A percentile compares a stretch with the other conserved stretches of the same genome.
Evolutionary conservation across 2,888 invertebrate species (phyloP).

Genomic region (Melangyna quadrimaculata): DNA sequence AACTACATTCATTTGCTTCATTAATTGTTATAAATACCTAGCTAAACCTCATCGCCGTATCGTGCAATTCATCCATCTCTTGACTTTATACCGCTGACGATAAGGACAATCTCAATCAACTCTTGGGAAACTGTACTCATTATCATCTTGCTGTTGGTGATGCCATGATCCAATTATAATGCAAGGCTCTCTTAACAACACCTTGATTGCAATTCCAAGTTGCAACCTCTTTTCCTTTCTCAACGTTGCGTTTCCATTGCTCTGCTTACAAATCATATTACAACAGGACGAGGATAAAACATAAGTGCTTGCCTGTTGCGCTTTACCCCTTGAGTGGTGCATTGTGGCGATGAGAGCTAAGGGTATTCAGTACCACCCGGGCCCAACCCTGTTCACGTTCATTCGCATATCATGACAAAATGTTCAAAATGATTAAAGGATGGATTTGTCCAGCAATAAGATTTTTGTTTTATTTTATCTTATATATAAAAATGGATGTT

Average conservation of each 20-base stretch:
- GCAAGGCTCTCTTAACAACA: constrained; percentile 41
- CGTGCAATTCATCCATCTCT: not conserved
- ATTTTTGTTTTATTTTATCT: not conserved
- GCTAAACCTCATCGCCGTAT: too few relatives aligned
- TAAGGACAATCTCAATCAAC: constrained; percentile 52
- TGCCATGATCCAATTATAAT: constrained; percentile 61
- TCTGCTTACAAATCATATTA: constrained; percentile 28
- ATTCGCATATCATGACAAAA: not conserved
- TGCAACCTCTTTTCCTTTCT: not conserved
- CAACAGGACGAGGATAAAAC: constrained; percentile 41
- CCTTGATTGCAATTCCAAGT: too few relatives aligned
- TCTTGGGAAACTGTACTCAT: constrained; percentile 40
- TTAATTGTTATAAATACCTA: not conserved
- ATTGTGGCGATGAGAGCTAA: constrained; percentile 32
- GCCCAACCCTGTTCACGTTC: not conserved
- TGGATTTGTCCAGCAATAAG: not conserved
- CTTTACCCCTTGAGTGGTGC: constrained; percentile 35
- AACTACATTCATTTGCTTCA: constrained; percentile 24
- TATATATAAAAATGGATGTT: too few relatives aligned
- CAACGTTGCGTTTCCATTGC: not conserved
- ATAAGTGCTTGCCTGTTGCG: constrained; percentile 65
- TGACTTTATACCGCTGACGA: not conserved
- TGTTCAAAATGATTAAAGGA: not conserved
- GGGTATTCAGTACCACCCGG: not conserved
- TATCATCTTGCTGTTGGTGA: constrained; percentile 26